Base-by-base conservation (phyloP, 1,140 invertebrate species). In the Amphibalanus amphitrite region DNA sequence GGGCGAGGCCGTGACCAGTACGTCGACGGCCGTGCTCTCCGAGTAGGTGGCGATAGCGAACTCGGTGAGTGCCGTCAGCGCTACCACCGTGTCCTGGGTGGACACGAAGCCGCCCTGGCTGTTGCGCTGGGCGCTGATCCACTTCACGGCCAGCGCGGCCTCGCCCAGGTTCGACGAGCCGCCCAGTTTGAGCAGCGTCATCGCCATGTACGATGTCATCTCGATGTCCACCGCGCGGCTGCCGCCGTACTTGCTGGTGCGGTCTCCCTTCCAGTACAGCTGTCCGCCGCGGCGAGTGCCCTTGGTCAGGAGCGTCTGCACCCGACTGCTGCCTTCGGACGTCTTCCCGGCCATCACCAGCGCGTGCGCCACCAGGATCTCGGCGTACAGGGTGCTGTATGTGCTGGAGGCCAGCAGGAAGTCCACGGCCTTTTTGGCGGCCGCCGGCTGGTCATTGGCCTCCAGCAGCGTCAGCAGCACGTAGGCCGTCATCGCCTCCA, bases 71-170 rank as follows among this genome's bases (percentile, higher is more conserved):
- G 72, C 72, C 30, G 72, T n/a, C n/a, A 73, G 71, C 29, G 72
- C 72, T 25, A 73, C 64, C 26, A 73, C 69, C 15, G 72, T 73
- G 67, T 73, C 88, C 77, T 79, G 86, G 0, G 86, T 87, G 10
- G 88, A 90, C 0, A 84, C 82, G 76, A 91, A 93, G 17, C 91
- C 90, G 33, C 91, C 91, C 38, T 86, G 80, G 17, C 78, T 79
- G 74, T 84, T 82, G 71, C 84, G 77, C 77, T 92, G 87, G 47
- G 84, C 82, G 15, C 88, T 85, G 73, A 92, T 79, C 89, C 89
- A 92, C 64, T 84, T 83, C 0, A 88, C 78, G 3, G 86, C 83
- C 1, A 20, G 10, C 10, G 1, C 10, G 10, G 47, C 10, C 10
- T 59, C 82, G 75, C 88, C 84, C 4, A 84, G 83, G 13, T 87